These are phyloP conservation scores for Cyclopterus lumpus DNA, from an alignment of 2,797 vertebrate genomes.

Conservation along the genomic window DNA sequence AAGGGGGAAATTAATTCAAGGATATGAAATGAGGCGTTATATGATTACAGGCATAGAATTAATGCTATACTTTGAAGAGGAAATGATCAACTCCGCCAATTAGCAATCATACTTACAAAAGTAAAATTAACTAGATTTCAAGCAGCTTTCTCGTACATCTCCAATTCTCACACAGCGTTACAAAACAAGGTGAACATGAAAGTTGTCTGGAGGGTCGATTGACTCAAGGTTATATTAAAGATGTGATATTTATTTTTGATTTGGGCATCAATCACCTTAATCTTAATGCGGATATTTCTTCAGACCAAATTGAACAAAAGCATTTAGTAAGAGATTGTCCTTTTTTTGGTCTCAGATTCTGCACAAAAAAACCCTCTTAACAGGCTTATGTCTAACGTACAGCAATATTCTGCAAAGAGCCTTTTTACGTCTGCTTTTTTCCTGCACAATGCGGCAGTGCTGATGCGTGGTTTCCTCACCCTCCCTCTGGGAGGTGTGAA, in stretches of 20 bases:
- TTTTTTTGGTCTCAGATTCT: slow-evolving; percentile 24
- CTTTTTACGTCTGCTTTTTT: slow-evolving; percentile 46
- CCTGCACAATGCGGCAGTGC: slow-evolving; percentile 60
- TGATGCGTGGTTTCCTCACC: slow-evolving; percentile 69
- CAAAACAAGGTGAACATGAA: slow-evolving; percentile 14
- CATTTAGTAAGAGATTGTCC: background rate
- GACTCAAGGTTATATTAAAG: background rate
- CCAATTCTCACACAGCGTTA: slow-evolving; percentile 24
- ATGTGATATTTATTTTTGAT: background rate
- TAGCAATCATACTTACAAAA: slow-evolving; percentile 51
- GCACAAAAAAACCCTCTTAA: slow-evolving; percentile 18
- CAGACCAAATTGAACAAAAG: slow-evolving; percentile 8
- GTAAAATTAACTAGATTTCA: slow-evolving; percentile 40
- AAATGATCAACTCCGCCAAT: slow-evolving; percentile 52
- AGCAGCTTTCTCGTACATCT: slow-evolving; percentile 24
- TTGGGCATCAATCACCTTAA: background rate
- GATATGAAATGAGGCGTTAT: slow-evolving; percentile 46
- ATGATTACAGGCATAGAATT: slow-evolving; percentile 26
- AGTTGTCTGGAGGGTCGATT: background rate
- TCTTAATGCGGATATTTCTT: slow-evolving; percentile 1
- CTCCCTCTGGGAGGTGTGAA: slow-evolving; percentile 76
- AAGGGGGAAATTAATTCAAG: slow-evolving; percentile 45
- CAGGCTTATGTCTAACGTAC: slow-evolving; percentile 21
- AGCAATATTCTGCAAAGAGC: slow-evolving; percentile 33
- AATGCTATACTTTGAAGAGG: slow-evolving; percentile 44